Conservation (phyloP, 2,797 vertebrate species). For the Fundulus diaphanus region DNA sequence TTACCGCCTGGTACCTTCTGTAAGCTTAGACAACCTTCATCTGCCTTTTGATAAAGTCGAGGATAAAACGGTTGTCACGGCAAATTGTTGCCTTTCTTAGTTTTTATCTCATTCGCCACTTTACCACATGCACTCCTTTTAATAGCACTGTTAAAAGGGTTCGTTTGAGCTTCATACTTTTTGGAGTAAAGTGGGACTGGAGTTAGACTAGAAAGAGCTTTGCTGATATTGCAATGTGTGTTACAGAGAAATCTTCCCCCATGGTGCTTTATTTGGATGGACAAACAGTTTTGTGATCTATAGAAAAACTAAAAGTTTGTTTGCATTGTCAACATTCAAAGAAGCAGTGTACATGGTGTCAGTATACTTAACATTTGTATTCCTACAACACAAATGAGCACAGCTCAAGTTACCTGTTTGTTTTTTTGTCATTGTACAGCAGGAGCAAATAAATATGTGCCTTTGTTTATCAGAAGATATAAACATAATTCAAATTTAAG, state of each 20-base stretch:
- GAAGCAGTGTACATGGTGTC: too few relatives aligned
- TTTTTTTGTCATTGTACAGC: neutral
- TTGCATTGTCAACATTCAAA: too few relatives aligned
- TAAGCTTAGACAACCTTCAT: constrained; percentile 63
- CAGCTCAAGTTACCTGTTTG: neutral
- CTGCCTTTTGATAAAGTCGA: neutral
- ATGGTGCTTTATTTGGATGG: constrained; percentile 1
- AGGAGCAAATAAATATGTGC: neutral
- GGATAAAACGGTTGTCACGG: neutral
- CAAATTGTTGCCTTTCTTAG: neutral
- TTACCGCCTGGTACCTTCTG: constrained; percentile 87
- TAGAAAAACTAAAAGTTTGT: neutral
- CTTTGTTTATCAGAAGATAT: neutral
- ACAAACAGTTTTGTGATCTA: neutral
- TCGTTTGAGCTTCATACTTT: too few relatives aligned
- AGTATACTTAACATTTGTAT: too few relatives aligned
- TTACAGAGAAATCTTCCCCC: neutral
- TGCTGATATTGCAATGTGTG: neutral
- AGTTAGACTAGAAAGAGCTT: neutral
- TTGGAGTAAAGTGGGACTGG: neutral
- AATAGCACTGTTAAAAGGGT: neutral
- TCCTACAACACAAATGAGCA: too few relatives aligned
- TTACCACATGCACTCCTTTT: neutral
- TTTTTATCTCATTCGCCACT: neutral
- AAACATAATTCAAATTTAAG: neutral